These are phyloP conservation scores for Jordanella pulchra DNA, from an alignment of 2,797 vertebrate species.

Conservation along the genomic window DNA sequence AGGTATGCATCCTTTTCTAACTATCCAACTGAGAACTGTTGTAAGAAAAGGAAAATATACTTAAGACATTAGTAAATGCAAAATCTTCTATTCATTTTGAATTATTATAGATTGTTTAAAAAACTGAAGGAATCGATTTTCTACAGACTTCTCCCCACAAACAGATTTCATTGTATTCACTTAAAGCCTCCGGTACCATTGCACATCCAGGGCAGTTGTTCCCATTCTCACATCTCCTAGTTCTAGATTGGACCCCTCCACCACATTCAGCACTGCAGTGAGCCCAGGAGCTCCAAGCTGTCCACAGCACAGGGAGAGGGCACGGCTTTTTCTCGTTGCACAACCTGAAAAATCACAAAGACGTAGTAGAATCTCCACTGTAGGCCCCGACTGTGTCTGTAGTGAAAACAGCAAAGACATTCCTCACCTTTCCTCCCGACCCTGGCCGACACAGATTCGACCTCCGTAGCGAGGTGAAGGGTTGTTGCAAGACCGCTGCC, in stretches of 20 bases:
- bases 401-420: background rate
- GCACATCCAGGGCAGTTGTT: constrained; percentile 89
- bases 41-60: background rate
- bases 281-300: constrained; percentile 90
- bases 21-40: background rate
- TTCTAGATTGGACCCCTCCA: constrained; percentile 91
- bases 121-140: background rate
- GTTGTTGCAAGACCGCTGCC: constrained; percentile 94
- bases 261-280: constrained; percentile 91
- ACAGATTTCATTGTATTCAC: background rate
- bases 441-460: constrained; percentile 92
- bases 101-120: background rate
- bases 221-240: constrained; percentile 89
- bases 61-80: no score
- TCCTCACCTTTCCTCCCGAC: constrained; percentile 90
- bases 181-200: constrained; percentile 69
- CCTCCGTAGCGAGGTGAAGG: constrained; percentile 92
- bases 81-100: background rate
- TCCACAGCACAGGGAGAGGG: constrained; percentile 88
- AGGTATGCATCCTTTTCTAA: background rate
- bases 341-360: constrained; percentile 64
- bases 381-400: background rate
- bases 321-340: constrained; percentile 93
- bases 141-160: background rate
- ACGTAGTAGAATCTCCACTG: background rate